Percentiles rank a stretch among this genome's conserved stretches.
phyloP scores from a whole-genome alignment of 2,113 vertebrate genomes.

The Herpailurus yagouaroundi region DNA sequence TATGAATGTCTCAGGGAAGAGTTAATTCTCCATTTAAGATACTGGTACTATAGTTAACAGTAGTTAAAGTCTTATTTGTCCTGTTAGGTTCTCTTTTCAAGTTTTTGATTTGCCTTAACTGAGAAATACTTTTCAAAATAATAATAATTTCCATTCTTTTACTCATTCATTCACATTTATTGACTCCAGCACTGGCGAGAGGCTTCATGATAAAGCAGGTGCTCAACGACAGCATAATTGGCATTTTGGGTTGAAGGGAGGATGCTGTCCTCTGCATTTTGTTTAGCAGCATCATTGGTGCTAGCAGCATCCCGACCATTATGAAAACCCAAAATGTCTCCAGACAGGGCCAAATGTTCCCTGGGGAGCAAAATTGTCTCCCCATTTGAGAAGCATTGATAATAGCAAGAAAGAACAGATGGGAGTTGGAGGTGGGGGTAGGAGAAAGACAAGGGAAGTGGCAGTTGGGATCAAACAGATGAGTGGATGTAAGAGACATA shows the following conservation, averaged over 20 bases:
- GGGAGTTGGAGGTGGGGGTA: not conserved
- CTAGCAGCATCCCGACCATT: not conserved
- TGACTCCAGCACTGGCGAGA: not conserved
- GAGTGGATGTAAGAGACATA: not conserved
- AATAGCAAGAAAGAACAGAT: not conserved
- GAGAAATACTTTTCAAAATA: not conserved
- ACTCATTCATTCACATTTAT: not conserved
- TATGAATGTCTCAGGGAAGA: not conserved
- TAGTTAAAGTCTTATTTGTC: not conserved
- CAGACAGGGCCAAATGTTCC: not conserved
- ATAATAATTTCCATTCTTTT: not conserved
- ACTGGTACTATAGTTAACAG: not conserved
- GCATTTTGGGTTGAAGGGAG: not conserved
- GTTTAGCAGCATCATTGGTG: not conserved
- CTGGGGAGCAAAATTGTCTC: not conserved
- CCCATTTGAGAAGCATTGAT: not conserved
- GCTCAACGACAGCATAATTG: not conserved
- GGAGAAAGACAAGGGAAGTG: not conserved
- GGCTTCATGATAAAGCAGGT: not conserved
- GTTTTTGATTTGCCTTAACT: not conserved
- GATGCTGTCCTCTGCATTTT: not conserved
- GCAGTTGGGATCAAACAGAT: not conserved
- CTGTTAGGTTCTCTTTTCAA: not conserved
- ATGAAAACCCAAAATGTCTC: not conserved
- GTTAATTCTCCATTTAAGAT: not conserved